Evolutionary conservation across 2,797 vertebrate genomes (phyloP), one percentile per base, ranked within the genome.

Genomic region (Bufotes viridis): DNA sequence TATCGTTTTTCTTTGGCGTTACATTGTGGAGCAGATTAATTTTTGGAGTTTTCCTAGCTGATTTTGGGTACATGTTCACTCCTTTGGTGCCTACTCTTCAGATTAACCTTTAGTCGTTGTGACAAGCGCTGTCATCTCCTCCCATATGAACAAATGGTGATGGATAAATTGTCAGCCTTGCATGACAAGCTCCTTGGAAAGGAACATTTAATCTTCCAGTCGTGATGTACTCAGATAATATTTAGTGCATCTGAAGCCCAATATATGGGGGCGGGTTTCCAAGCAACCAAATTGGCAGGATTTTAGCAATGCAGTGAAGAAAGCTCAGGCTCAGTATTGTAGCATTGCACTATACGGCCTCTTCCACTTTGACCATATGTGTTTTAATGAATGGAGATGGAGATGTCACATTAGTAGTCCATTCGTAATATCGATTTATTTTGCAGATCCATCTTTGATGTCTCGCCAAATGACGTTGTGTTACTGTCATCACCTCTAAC

Each of bases 401-500:
- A 60, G 12, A 67, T 18, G 22, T 55, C 22, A 8, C 20, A 24
- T 7, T 34, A 34, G 11, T 72, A 29, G 18, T 34, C 24, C 15
- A 42, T 42, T 13, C 24, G 1, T 10, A n/a, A 49, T 61, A 42
- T 65, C 2, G 0, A 34, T 80, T n/a, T 22, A 20, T 74, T 24
- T 65, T 74, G 0, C 67, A 99, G 98, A 84, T 93, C 94, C 72
- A 91, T 99, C 90, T 98, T 99, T 93, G 93, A 96, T 91, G 90
- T 99, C 90, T 96, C 93, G 5, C 67, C 93, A 29, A 92, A 96
- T 6, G 98, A 99, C 90, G 81, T 96, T 87, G 93, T 99, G 0
- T 98, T 99, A 90, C 93, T 99, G 80, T 97, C 97, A 29, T 98
- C 98, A 10, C 96, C 98, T 15, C 92, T 99, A 89, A 99, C 98